phyloP scores from a whole-genome alignment of 1,140 invertebrate genomes.

The Zaprionus gabonicus region DNA sequence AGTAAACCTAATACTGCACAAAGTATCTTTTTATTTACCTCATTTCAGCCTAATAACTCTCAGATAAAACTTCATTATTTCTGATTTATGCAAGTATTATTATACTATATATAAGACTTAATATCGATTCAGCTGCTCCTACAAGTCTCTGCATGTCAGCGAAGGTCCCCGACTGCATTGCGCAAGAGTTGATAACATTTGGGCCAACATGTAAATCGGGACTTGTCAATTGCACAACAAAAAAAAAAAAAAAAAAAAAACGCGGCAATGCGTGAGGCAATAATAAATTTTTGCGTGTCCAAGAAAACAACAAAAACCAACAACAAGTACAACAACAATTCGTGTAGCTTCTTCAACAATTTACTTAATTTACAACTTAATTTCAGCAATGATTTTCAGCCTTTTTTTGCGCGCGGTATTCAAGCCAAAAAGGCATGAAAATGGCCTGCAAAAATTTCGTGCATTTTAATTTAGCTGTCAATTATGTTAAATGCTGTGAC shows the following conservation, averaged over 20 bases:
- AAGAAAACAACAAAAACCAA: constrained; percentile 34
- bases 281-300: constrained; percentile 37
- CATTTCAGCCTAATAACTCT: too few relatives aligned
- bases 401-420: constrained; percentile 22
- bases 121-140: neutral
- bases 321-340: constrained; percentile 9
- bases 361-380: constrained; percentile 77
- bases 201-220: constrained; percentile 54
- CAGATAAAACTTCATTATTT: too few relatives aligned
- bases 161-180: neutral
- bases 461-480: constrained; percentile 64
- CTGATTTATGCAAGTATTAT: too few relatives aligned
- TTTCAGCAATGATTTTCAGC: constrained; percentile 68
- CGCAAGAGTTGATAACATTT: constrained; percentile 24
- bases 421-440: constrained; percentile 14
- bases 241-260: neutral
- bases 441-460: constrained; percentile 37
- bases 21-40: too few relatives aligned
- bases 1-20: too few relatives aligned
- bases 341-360: constrained; percentile 46
- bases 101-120: too few relatives aligned
- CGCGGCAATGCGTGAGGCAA: constrained; percentile 22
- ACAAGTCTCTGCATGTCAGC: neutral
- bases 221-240: constrained; percentile 52
- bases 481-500: constrained; percentile 61